These are phyloP conservation scores for Psittacus erithacus DNA, from an alignment of 2,113 vertebrate species.

Conservation along the genomic window DNA sequence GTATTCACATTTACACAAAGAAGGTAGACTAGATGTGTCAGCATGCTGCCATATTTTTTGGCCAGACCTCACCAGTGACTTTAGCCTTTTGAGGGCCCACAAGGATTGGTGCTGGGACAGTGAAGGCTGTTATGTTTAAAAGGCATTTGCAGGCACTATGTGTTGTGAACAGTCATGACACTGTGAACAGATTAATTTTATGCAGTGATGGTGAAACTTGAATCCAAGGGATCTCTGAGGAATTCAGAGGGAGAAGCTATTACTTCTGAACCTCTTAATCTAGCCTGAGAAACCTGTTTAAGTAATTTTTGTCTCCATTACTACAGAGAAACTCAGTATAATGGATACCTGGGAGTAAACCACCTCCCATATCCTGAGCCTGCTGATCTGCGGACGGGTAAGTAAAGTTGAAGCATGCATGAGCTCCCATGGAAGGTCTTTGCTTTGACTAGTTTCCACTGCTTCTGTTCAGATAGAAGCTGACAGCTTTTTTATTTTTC, in stretches of 20 bases:
- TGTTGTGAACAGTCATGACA: not conserved
- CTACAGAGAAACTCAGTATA: not conserved
- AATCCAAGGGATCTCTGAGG: not conserved
- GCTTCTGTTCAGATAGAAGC: not conserved
- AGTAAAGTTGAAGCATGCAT: not conserved
- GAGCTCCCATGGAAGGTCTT: not conserved
- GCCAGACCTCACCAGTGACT: not conserved
- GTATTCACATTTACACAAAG: not conserved
- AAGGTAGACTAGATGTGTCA: not conserved
- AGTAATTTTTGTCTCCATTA: not conserved
- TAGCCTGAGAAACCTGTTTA: not conserved
- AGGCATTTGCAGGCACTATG: not conserved
- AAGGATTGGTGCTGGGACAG: not conserved
- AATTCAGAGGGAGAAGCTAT: not conserved
- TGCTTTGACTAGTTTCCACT: not conserved
- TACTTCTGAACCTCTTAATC: not conserved
- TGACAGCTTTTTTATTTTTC: not conserved
- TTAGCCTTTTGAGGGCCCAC: accelerated
- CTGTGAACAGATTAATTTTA: not conserved
- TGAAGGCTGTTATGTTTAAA: not conserved
- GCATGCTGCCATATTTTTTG: not conserved
- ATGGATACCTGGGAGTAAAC: not conserved
- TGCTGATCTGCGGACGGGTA: not conserved
- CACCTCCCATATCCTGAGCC: not conserved
- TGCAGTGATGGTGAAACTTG: not conserved